Conservation (phyloP, 2,113 vertebrate genomes). For the Sinocyclocheilus rhinocerous region DNA sequence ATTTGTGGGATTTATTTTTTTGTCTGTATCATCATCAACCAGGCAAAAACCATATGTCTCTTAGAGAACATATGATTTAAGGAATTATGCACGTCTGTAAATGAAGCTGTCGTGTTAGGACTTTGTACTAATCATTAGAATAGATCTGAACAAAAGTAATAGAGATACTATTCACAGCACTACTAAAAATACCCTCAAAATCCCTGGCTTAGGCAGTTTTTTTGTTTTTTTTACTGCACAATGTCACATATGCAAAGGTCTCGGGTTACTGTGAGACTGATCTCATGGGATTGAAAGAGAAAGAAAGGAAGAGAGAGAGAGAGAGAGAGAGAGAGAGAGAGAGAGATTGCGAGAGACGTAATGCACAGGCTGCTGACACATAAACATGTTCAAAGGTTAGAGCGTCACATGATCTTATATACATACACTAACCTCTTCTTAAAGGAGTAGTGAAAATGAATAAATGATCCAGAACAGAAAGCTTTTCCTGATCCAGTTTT, state of each 20-base stretch:
- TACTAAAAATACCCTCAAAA: constrained; percentile 44
- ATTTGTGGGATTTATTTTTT: too few species aligned
- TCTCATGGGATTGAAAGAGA: constrained; percentile 12
- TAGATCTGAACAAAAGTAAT: neutral
- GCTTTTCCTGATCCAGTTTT: too few species aligned
- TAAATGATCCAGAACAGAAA: too few species aligned
- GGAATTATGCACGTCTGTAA: too few species aligned
- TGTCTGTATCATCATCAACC: too few species aligned
- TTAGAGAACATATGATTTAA: too few species aligned
- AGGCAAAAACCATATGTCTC: too few species aligned
- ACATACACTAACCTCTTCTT: neutral
- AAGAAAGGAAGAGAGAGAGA: neutral
- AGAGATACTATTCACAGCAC: neutral
- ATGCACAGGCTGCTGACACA: constrained; percentile 25
- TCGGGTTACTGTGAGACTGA: constrained; percentile 48
- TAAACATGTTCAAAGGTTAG: constrained; percentile 13
- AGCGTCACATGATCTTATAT: constrained; percentile 1
- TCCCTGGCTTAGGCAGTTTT: constrained; percentile 42
- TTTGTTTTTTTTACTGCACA: constrained; percentile 49
- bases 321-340: too few species aligned
- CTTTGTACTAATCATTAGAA: too few species aligned
- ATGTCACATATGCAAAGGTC: constrained; percentile 53
- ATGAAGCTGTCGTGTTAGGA: too few species aligned
- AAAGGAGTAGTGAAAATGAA: neutral
- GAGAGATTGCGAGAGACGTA: neutral